phyloP scores from a whole-genome alignment of 2,797 vertebrate genomes.

The Enteromius paludinosus region DNA sequence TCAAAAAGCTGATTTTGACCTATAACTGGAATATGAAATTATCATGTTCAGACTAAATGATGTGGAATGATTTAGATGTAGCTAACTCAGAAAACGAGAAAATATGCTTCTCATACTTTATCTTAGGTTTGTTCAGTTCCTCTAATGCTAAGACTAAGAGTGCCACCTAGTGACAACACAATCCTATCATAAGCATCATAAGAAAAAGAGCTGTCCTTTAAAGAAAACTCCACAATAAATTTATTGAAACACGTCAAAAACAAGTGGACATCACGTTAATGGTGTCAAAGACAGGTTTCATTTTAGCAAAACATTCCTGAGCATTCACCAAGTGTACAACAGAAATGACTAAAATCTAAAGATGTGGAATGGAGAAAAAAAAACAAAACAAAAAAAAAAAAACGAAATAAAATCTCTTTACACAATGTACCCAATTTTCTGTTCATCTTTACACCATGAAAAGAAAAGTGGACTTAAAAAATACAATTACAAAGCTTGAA shows the following conservation, averaged over 20 bases:
- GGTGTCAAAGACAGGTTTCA: slow-evolving; percentile 43
- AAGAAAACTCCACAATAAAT: slow-evolving; percentile 30
- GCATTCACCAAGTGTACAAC: slow-evolving; percentile 52
- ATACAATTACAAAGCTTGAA: slow-evolving; percentile 56
- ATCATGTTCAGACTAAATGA: neutral
- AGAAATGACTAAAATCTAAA: slow-evolving; percentile 44
- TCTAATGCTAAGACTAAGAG: neutral
- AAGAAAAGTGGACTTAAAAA: slow-evolving; percentile 53
- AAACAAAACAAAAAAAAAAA: neutral
- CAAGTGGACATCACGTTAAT: slow-evolving; percentile 10
- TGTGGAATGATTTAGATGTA: neutral
- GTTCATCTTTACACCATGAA: slow-evolving; percentile 50
- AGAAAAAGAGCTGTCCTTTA: neutral
- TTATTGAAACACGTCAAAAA: slow-evolving; percentile 33
- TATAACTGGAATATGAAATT: neutral
- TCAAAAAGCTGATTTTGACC: no score
- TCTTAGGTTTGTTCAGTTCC: neutral
- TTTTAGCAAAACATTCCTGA: slow-evolving; percentile 56
- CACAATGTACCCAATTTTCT: slow-evolving; percentile 29
- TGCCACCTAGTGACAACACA: neutral
- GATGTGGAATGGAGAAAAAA: slow-evolving; percentile 9
- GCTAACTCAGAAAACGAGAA: neutral
- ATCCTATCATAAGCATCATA: neutral
- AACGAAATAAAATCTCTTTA: slow-evolving; percentile 22
- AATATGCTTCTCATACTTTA: neutral